phyloP scores from a whole-genome alignment of 2,888 invertebrate genomes.

The Eumacrocentrus americanus region DNA sequence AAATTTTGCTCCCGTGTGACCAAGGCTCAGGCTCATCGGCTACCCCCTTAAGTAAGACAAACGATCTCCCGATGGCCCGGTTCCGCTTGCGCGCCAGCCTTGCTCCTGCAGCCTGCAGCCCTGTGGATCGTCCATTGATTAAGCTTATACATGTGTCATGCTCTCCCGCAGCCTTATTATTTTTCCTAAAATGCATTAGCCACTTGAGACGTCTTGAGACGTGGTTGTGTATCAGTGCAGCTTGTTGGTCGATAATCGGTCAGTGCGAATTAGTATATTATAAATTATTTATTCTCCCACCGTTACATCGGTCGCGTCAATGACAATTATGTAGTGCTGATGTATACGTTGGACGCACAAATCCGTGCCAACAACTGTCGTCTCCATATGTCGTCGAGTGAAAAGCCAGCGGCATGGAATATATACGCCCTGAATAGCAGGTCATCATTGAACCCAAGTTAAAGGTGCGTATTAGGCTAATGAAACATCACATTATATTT shows the following conservation, averaged over 20 bases:
- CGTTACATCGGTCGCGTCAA: conserved; percentile 8
- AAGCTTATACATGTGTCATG: conserved; percentile 14
- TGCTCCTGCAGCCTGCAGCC: conserved; percentile 11
- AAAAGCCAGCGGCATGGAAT: no score
- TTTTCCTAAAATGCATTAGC: no score
- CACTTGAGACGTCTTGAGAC: no score
- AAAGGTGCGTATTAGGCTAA: neutral
- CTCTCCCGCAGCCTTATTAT: no score
- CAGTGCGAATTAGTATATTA: neutral
- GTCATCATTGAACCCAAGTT: neutral
- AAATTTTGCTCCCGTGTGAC: conserved; percentile 51
- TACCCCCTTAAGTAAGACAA: conserved; percentile 54
- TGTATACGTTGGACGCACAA: no score
- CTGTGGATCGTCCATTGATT: conserved; percentile 12
- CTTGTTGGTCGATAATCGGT: no score
- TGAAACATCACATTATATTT: no score
- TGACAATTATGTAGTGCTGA: conserved; percentile 11
- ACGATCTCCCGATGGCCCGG: conserved; percentile 52
- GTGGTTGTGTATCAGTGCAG: no score
- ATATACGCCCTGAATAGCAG: neutral
- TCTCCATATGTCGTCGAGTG: no score
- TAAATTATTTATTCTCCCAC: conserved; percentile 9
- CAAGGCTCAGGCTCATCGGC: conserved; percentile 48
- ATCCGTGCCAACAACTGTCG: no score
- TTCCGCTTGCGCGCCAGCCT: conserved; percentile 38